These are phyloP conservation scores for Steatornis caripensis DNA, from an alignment of 2,113 vertebrate genomes.

Conservation along the genomic window DNA sequence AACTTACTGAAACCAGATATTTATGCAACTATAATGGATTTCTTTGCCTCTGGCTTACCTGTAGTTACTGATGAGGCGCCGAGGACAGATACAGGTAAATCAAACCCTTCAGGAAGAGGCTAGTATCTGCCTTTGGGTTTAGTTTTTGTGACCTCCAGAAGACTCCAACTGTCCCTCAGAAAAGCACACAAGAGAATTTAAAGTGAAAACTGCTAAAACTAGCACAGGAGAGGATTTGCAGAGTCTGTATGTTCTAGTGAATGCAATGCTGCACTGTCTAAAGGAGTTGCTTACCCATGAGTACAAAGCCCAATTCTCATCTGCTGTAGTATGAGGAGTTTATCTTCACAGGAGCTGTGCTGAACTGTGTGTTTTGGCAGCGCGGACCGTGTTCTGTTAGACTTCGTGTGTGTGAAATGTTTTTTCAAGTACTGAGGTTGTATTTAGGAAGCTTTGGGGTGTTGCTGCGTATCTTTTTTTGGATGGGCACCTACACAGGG, in stretches of 20 bases:
- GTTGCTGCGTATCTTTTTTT: background rate
- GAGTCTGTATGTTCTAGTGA: fast-evolving
- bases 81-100: slow-evolving; percentile 86
- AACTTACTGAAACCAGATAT: slow-evolving; percentile 95
- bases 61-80: slow-evolving; percentile 85
- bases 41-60: slow-evolving; percentile 93
- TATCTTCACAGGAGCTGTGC: background rate
- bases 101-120: background rate
- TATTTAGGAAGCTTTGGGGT: background rate
- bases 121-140: background rate
- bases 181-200: background rate
- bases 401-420: background rate
- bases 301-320: background rate
- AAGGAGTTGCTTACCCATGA: background rate
- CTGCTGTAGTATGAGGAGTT: background rate
- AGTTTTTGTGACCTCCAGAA: background rate
- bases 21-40: slow-evolving; percentile 97
- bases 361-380: background rate
- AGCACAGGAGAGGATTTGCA: background rate
- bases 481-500: background rate
- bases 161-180: background rate
- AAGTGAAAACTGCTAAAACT: background rate
- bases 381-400: fast-evolving
- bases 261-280: background rate
- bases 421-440: background rate